Evolutionary conservation across 2,797 vertebrate genomes (phyloP).

Genomic region (Myotis findleyi): DNA sequence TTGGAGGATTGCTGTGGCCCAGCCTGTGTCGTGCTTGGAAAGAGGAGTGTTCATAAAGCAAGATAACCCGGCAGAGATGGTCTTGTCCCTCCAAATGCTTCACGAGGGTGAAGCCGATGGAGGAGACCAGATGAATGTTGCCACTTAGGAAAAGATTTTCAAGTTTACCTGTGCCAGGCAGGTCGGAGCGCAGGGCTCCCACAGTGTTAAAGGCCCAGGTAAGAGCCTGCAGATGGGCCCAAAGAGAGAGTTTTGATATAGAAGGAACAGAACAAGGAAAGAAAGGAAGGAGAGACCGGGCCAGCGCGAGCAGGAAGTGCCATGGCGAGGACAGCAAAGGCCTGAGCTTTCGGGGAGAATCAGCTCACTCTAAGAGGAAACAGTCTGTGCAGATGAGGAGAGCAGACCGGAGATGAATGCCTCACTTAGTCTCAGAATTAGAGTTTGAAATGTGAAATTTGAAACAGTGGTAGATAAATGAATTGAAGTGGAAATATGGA

Average conservation of each 20-base stretch:
- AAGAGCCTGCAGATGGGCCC: background rate
- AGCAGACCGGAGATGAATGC: rapidly evolving
- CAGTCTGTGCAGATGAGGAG: background rate
- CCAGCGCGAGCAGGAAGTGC: background rate
- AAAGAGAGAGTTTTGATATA: too few species aligned
- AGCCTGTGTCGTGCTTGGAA: rapidly evolving
- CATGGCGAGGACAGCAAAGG: rapidly evolving
- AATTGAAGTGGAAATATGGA: background rate
- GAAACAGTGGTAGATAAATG: constrained; percentile 16
- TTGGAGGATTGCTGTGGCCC: background rate
- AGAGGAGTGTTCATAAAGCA: background rate
- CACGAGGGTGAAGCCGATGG: too few species aligned
- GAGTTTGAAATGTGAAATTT: background rate
- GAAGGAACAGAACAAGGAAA: too few species aligned
- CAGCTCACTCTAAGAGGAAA: rapidly evolving
- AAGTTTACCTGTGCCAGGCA: background rate
- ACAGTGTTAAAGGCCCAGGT: background rate
- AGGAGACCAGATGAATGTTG: background rate
- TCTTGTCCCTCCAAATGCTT: background rate
- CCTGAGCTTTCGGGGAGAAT: background rate
- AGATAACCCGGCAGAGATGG: background rate
- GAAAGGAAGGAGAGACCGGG: background rate
- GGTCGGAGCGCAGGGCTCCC: background rate
- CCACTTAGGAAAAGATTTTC: background rate
- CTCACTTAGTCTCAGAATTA: background rate